These are phyloP conservation scores for Caenorhabditis panamensis DNA, from an alignment of 2,888 invertebrate species.

Conservation along the genomic window DNA sequence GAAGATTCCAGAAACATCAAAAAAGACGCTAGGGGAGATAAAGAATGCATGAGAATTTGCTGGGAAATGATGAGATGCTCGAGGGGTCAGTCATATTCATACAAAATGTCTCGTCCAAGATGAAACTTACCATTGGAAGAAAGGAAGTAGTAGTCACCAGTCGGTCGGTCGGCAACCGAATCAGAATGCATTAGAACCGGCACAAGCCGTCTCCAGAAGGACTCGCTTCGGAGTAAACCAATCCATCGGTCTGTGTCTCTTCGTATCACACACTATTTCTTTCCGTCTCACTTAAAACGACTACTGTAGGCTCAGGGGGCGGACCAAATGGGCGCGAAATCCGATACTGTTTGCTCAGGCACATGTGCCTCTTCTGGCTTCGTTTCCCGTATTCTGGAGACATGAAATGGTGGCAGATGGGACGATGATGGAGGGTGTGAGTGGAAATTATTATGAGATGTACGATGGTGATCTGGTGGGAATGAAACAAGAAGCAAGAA, in stretches of 20 bases:
- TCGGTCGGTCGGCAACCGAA: background rate
- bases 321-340: conserved; percentile 35
- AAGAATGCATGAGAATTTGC: conserved; percentile 15
- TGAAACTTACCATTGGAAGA: conserved; percentile 3
- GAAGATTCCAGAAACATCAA: background rate
- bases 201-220: background rate
- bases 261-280: conserved; percentile 2
- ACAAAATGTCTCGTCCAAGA: conserved; percentile 10
- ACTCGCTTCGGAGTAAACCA: conserved; percentile 30
- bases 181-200: conserved; percentile 15
- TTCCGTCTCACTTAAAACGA: conserved; percentile 24
- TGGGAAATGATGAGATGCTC: background rate
- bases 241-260: conserved; percentile 25
- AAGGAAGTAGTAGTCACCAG: conserved; percentile 5
- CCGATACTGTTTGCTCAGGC: conserved; percentile 56
- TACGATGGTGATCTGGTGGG: too few relatives aligned
- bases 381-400: background rate
- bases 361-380: background rate
- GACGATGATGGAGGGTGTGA: background rate
- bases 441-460: background rate
- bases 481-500: too few relatives aligned
- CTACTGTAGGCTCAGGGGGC: conserved; percentile 29
- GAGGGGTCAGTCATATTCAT: conserved; percentile 17
- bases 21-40: background rate
- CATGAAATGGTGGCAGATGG: conserved; percentile 12